Base-by-base conservation (phyloP, 2,888 invertebrate genomes). In the Agrochola lychnidis region DNA sequence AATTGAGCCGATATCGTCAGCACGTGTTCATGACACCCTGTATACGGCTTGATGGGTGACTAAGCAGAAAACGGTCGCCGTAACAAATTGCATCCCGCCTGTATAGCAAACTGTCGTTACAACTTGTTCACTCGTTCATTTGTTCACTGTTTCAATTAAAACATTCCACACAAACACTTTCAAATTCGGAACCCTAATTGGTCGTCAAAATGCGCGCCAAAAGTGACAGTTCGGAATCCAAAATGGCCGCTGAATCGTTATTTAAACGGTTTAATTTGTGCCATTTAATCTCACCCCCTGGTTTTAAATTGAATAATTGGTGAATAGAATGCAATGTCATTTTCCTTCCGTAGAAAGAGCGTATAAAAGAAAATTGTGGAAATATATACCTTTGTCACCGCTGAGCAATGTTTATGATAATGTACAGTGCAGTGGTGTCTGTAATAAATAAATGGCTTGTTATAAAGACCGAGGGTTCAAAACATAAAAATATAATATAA, bases 151-250 rank as follows among this genome's bases (percentile, higher is more conserved):
- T 86, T 87, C 85, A 89, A 90, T 90, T 89, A 88, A 89, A 90
- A 89, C 81, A 89, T 87, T 90, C 85, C 82, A 85, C 79, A 81
- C 85, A 88, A 91, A 89, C 87, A 88, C 85, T 90, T 90, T 86
- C 83, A 86, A 91, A 90, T 91, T 91, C 86, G 81, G 89, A 89
- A 90, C 90, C 88, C 88, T 92, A 93, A 93, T 90, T 92, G 88
- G 89, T 90, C 88, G 87, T 90, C 92, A 92, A 90, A 91, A 92
- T 90, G 85, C 88, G 91, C 92, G 92, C 88, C 88, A 91, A 92
- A 94, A 93, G 89, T 94, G 92, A 93, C 92, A 93, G 90, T 87
- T 89, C 87, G 87, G 87, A 85, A 92, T 92, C 90, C 91, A 94
- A 94, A 93, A 93, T 93, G 93, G 92, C 91, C 87, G 90, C 82